Conservation (phyloP, 2,113 vertebrate genomes). For the Anhinga anhinga region DNA sequence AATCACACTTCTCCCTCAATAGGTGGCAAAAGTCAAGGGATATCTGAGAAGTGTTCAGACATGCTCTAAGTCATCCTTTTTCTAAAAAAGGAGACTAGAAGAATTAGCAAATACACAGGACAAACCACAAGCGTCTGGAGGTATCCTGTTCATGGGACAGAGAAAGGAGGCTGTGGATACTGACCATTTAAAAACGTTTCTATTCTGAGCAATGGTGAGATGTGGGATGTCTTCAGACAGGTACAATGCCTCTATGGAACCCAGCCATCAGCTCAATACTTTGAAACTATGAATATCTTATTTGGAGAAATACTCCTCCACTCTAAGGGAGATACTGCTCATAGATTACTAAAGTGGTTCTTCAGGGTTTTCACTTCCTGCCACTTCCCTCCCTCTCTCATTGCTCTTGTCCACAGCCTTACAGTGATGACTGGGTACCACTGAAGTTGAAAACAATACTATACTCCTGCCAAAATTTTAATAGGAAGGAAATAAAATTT, state of each 20-base stretch:
- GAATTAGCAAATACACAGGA: neutral
- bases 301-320: neutral
- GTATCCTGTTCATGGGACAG: neutral
- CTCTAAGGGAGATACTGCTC: neutral
- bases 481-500: neutral
- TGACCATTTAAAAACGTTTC: neutral
- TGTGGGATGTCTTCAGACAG: neutral
- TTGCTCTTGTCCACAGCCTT: neutral
- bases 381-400: neutral
- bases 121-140: neutral
- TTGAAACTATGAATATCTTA: neutral
- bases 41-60: neutral
- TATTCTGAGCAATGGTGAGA: neutral
- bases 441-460: neutral
- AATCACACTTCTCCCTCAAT: neutral
- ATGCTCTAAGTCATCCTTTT: neutral
- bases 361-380: neutral
- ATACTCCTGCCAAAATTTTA: neutral
- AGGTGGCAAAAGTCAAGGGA: neutral
- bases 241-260: neutral
- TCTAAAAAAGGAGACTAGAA: neutral
- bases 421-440: neutral
- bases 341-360: neutral
- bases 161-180: neutral
- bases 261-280: neutral